phyloP scores from a whole-genome alignment of 2,797 vertebrate genomes.

The Salarias fasciatus region DNA sequence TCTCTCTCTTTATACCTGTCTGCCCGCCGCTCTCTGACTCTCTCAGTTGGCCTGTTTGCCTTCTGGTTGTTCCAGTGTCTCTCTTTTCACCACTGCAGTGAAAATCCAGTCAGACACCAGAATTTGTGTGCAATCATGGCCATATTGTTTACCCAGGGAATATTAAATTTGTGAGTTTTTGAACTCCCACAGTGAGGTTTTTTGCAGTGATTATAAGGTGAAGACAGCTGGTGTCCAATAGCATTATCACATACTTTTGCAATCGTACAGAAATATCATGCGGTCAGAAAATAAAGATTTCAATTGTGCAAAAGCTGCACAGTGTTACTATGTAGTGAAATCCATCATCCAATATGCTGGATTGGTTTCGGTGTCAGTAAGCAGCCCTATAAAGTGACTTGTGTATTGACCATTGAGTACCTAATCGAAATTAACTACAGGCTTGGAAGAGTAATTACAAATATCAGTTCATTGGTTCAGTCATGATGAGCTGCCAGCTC shows the following conservation, averaged over 20 bases:
- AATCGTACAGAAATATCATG: not conserved
- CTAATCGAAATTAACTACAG: constrained; percentile 7
- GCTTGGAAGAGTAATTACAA: constrained; percentile 14
- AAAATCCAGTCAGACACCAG: not conserved
- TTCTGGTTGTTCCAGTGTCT: constrained; percentile 1
- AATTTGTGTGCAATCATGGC: not conserved
- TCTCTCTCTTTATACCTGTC: constrained; percentile 33
- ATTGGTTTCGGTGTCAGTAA: not conserved
- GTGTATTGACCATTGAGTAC: constrained; percentile 7
- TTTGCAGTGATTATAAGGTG: not conserved
- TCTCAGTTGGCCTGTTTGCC: constrained; percentile 16
- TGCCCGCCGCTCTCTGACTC: constrained; percentile 26
- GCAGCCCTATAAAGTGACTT: constrained; percentile 14
- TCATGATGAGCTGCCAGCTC: not conserved
- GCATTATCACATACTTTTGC: not conserved
- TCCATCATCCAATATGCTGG: not conserved
- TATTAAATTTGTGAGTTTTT: constrained; percentile 24
- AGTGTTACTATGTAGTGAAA: not conserved
- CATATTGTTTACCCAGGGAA: too few species aligned
- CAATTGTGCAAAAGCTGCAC: too few species aligned
- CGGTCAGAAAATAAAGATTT: too few species aligned
- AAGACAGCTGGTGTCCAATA: constrained; percentile 6
- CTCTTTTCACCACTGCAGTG: not conserved
- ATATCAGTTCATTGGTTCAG: constrained; percentile 9
- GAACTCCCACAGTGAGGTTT: constrained; percentile 1